Percentiles rank a stretch among this genome's conserved stretches.
Evolutionary conservation across 2,888 invertebrate species (phyloP).

Genomic region (Punctoribates punctum): DNA sequence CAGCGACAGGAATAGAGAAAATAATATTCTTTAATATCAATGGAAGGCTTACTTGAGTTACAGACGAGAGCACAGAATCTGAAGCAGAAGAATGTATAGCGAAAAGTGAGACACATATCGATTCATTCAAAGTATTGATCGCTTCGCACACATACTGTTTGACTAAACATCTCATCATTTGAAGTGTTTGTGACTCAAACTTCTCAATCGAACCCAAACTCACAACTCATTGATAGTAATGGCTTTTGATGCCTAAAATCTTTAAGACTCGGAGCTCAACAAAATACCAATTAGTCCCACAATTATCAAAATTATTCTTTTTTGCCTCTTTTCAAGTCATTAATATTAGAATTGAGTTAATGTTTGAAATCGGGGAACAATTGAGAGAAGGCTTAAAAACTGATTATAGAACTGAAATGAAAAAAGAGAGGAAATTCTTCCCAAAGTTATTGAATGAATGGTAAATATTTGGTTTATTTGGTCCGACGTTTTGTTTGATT

Average conservation of each 20-base stretch:
- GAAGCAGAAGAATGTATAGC: not conserved
- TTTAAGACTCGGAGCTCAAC: not conserved
- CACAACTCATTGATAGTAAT: constrained; percentile 4
- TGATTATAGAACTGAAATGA: not conserved
- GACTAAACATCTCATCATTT: constrained; percentile 12
- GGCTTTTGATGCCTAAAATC: not conserved
- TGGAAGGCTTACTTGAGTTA: constrained; percentile 13
- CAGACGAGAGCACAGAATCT: not conserved
- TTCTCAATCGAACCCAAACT: not conserved
- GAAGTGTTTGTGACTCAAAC: constrained; percentile 19
- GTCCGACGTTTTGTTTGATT: not conserved
- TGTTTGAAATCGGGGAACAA: not conserved
- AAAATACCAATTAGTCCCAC: constrained; percentile 6
- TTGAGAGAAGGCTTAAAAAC: not conserved
- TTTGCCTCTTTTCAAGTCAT: not conserved
- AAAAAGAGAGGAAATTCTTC: not conserved
- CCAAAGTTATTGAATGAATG: not conserved
- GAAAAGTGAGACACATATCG: constrained; percentile 24
- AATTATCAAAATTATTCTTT: constrained; percentile 7
- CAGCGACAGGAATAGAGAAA: no score
- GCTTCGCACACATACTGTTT: constrained; percentile 15
- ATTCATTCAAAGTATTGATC: not conserved
- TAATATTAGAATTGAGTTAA: not conserved
- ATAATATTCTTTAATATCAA: constrained; percentile 9
- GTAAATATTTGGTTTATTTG: constrained; percentile 13